phyloP scores from a whole-genome alignment of 2,113 vertebrate genomes.

The Paralichthys olivaceus region DNA sequence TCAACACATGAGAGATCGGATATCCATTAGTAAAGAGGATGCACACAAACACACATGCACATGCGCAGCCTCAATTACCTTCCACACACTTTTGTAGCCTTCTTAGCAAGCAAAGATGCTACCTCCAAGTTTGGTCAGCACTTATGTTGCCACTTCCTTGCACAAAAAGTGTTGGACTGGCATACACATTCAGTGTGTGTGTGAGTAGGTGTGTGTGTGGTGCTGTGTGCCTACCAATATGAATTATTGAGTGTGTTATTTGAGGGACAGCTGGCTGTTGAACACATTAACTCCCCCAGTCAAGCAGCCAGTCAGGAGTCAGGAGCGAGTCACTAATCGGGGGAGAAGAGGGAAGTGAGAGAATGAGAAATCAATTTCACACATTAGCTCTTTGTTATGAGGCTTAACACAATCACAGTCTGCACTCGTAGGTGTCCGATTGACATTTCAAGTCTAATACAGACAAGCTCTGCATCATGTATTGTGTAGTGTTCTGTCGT shows the following conservation, averaged over 20 bases:
- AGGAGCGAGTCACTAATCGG: conserved; percentile 24
- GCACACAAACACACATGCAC: background rate
- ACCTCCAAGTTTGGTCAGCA: conserved; percentile 36
- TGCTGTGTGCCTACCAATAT: conserved; percentile 46
- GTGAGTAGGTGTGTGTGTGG: conserved; percentile 15
- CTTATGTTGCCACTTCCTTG: conserved; percentile 24
- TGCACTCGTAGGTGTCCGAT: conserved; percentile 4
- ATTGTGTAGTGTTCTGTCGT: background rate
- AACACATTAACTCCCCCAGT: conserved; percentile 70
- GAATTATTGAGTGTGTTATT: conserved; percentile 84
- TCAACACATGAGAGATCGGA: conserved; percentile 72
- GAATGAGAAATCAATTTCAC: conserved; percentile 61
- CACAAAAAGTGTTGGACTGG: conserved; percentile 36
- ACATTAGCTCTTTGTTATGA: conserved; percentile 29
- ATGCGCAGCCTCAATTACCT: conserved; percentile 11
- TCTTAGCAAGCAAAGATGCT: conserved; percentile 45
- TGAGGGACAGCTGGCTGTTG: conserved; percentile 77
- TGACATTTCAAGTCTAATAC: conserved; percentile 21
- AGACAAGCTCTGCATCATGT: background rate
- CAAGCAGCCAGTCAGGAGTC: conserved; percentile 41
- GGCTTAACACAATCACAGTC: background rate
- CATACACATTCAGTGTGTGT: background rate
- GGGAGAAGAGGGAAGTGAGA: conserved; percentile 28
- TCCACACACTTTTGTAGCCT: conserved; percentile 37
- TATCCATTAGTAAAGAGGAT: conserved; percentile 73